Conservation (phyloP, 2,888 invertebrate species). For the Pomacea canaliculata region DNA sequence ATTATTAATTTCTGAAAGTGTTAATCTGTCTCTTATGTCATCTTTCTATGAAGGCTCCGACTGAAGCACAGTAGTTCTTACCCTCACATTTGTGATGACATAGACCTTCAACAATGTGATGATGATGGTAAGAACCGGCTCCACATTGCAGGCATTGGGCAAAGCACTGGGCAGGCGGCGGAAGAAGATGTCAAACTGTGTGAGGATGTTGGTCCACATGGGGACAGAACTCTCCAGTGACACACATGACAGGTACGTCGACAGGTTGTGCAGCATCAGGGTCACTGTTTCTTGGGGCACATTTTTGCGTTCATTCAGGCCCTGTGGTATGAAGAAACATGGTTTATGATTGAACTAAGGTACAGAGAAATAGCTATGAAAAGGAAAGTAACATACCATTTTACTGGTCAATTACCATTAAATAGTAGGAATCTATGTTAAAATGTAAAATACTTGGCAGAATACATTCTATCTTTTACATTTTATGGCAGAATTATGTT, state of each 20-base stretch:
- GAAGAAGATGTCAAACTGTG: slow-evolving; percentile 88
- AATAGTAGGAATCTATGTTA: too few relatives aligned
- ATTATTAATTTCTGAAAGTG: too few relatives aligned
- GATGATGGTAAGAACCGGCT: slow-evolving; percentile 70
- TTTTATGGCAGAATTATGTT: neutral
- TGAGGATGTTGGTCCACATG: slow-evolving; percentile 85
- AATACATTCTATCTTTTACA: neutral
- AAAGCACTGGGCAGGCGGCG: slow-evolving; percentile 72
- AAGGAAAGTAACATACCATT: too few relatives aligned
- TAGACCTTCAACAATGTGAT: slow-evolving; percentile 82
- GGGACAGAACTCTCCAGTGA: slow-evolving; percentile 82
- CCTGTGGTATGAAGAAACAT: slow-evolving; percentile 61
- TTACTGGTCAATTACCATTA: too few relatives aligned
- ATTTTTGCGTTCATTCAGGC: slow-evolving; percentile 83
- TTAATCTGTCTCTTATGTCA: too few relatives aligned
- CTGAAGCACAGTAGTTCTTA: slow-evolving; percentile 61
- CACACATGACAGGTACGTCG: slow-evolving; percentile 92
- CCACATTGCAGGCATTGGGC: slow-evolving; percentile 66
- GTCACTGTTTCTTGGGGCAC: slow-evolving; percentile 78
- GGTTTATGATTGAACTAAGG: too few relatives aligned
- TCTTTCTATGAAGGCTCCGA: too few relatives aligned
- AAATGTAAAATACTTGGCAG: too few relatives aligned
- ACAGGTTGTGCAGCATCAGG: slow-evolving; percentile 89
- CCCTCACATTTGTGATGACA: slow-evolving; percentile 84
- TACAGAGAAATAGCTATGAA: too few relatives aligned